Evolutionary conservation across 2,888 invertebrate species (phyloP), one percentile per base, ranked within the genome.

Genomic region (Tetramorium bicarinatum): DNA sequence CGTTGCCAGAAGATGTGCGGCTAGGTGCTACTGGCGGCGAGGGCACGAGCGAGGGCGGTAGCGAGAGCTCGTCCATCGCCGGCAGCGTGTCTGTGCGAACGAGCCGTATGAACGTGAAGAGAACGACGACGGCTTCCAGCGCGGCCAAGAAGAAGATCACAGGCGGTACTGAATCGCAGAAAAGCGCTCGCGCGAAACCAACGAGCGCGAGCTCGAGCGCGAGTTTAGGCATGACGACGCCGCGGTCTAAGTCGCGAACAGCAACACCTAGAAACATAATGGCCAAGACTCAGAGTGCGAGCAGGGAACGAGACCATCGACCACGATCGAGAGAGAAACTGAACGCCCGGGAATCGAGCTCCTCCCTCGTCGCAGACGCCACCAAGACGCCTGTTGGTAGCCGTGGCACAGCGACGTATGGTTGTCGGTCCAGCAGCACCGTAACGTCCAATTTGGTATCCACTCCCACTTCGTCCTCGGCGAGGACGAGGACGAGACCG

Each of bases 51-150:
- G 97, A 97, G 90, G 96, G 96, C 87, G 97, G 97, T 69, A 97
- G 97, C 89, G 98, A 98, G 92, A 97, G 97, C 93, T 97, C 97
- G 0, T 97, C 97, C 0, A 94, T 97, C 52, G 96, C 97, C 4
- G 96, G 96, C 34, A 95, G 95, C 80, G 92, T 93, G 11, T 93
- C 93, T 1, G 91, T 92, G 0, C 89, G 94, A 13, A 87, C 87
- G 11, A 88, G 86, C 25, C 79, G 92, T 54, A 87, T 87, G 49
- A 90, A 86, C 66, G 82, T 77, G 61, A 88, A 91, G 62, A 87
- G 89, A 18, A 87, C 86, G 9, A 56, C 87, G 9, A 71, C 91
- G 3, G 41, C 82, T 1, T 87, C 92, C 2, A 95, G 94, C 21
- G 95, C 72, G 38, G 66, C 81, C 54, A 96, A 96, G 85, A 96